Evolutionary conservation across 1,140 invertebrate species (phyloP).

Genomic region (Drosophila melanogaster): DNA sequence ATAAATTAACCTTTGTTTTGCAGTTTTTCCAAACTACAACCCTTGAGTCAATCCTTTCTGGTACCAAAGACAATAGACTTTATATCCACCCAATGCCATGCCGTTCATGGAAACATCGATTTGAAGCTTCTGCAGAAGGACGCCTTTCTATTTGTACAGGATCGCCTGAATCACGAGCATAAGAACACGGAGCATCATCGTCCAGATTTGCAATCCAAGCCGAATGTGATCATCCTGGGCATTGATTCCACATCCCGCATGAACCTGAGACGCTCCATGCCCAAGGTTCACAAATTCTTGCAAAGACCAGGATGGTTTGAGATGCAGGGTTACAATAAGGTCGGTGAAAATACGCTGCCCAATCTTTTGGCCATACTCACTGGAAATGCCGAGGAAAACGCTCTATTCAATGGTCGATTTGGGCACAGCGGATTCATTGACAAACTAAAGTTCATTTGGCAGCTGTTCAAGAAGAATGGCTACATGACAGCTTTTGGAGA

Average conservation of each 20-base stretch:
- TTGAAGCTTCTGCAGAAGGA: neutral
- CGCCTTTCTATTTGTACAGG: conserved; percentile 4
- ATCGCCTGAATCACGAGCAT: neutral
- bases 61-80: neutral
- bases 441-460: conserved; percentile 92
- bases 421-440: conserved; percentile 84
- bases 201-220: neutral
- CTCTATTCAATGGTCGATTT: conserved; percentile 70
- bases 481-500: neutral
- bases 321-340: conserved; percentile 54
- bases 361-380: conserved; percentile 91
- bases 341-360: conserved; percentile 91
- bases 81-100: neutral
- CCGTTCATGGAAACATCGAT: neutral
- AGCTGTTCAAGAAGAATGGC: conserved; percentile 86
- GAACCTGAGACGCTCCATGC: neutral
- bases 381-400: conserved; percentile 86
- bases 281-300: neutral
- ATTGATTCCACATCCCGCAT: neutral
- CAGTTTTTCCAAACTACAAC: neutral
- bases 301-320: neutral
- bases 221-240: neutral
- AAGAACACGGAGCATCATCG: neutral
- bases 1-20: no score
- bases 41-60: neutral